A percentile compares a stretch with the other conserved stretches of the same genome.
These are phyloP conservation scores for Drosophila nr. perissopoda DNA, from an alignment of 2,888 invertebrate genomes.

Conservation along the genomic window DNA sequence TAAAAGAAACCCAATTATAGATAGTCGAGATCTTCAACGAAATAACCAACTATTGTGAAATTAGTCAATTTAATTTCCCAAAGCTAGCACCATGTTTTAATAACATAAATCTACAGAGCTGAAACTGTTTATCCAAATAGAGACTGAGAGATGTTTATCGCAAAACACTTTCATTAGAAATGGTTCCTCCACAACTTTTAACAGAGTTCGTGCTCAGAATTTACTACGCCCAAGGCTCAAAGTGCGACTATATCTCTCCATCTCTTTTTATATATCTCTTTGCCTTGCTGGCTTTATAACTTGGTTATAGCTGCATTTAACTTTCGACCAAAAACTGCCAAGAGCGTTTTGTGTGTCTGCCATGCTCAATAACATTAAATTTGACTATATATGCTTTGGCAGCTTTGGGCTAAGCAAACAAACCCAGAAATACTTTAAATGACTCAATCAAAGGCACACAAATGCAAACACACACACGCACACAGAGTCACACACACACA, in stretches of 20 bases:
- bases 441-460: constrained; percentile 44
- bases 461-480: background rate
- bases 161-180: constrained; percentile 55
- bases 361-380: constrained; percentile 31
- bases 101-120: constrained; percentile 3
- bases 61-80: constrained; percentile 5
- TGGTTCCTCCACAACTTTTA: constrained; percentile 37
- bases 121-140: background rate
- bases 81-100: background rate
- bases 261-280: background rate
- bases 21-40: background rate
- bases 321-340: constrained; percentile 19
- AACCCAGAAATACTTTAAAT: constrained; percentile 26
- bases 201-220: constrained; percentile 29
- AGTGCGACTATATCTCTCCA: constrained; percentile 7
- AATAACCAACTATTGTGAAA: background rate
- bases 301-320: constrained; percentile 32
- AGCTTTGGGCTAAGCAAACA: constrained; percentile 25
- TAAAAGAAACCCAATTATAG: background rate
- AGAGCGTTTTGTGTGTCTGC: constrained; percentile 22
- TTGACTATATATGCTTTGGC: constrained; percentile 19
- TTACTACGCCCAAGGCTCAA: constrained; percentile 10
- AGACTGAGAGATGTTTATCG: constrained; percentile 29
- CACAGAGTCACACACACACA: background rate
- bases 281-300: constrained; percentile 11